A percentile compares a stretch with the other conserved stretches of the same genome.
phyloP scores from a whole-genome alignment of 1,140 invertebrate species.

The Bemisia tabaci region DNA sequence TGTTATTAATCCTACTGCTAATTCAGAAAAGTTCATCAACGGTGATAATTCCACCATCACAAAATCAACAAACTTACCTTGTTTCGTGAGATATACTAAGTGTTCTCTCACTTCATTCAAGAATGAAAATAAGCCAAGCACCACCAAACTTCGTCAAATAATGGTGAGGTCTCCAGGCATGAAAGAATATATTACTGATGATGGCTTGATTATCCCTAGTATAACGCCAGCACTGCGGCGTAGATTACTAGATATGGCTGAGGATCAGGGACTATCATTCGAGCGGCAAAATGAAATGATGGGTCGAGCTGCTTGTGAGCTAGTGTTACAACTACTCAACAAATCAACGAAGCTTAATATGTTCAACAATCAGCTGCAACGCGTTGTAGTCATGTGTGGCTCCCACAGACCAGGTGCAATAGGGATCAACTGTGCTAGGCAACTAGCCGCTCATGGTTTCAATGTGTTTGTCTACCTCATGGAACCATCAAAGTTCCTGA shows the following conservation, averaged over 20 bases:
- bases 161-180: slow-evolving; percentile 44
- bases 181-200: slow-evolving; percentile 64
- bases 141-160: slow-evolving; percentile 53
- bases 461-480: slow-evolving; percentile 52
- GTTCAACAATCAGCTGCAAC: slow-evolving; percentile 69
- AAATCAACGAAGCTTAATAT: no score
- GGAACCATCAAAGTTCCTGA: slow-evolving; percentile 30
- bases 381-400: slow-evolving; percentile 59
- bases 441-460: slow-evolving; percentile 68
- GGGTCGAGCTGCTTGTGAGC: slow-evolving; percentile 60
- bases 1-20: not conserved
- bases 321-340: slow-evolving; percentile 60
- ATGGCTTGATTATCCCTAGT: slow-evolving; percentile 62
- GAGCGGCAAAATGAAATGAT: slow-evolving; percentile 57
- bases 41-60: slow-evolving; percentile 15
- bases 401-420: slow-evolving; percentile 52
- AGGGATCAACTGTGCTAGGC: slow-evolving; percentile 48
- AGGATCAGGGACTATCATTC: slow-evolving; percentile 46
- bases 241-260: slow-evolving; percentile 48
- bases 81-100: slow-evolving; percentile 41
- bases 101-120: slow-evolving; percentile 40
- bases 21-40: not conserved
- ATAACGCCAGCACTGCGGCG: slow-evolving; percentile 49
- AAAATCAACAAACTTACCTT: slow-evolving; percentile 33
- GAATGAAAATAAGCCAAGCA: slow-evolving; percentile 53